phyloP scores from a whole-genome alignment of 2,113 vertebrate genomes.

The Glaucomys volans region DNA sequence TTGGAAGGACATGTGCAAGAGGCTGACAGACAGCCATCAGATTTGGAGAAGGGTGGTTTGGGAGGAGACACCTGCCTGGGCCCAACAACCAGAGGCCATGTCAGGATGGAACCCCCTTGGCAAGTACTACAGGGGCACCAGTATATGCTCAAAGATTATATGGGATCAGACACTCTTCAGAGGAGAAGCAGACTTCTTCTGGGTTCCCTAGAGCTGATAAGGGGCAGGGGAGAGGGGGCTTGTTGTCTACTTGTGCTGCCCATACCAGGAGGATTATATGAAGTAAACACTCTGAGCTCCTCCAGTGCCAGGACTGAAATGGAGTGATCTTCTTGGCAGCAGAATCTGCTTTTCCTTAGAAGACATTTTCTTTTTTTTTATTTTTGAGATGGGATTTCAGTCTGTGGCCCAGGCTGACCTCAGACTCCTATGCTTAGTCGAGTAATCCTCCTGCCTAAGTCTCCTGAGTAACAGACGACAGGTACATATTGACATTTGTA shows the following conservation, averaged over 20 bases:
- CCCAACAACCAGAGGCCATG: background rate
- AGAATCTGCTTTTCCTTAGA: background rate
- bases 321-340: background rate
- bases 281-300: background rate
- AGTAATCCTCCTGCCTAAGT: background rate
- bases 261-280: fast-evolving
- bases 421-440: background rate
- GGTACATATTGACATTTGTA: background rate
- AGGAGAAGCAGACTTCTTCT: background rate
- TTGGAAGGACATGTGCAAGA: background rate
- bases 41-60: background rate
- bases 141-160: background rate
- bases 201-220: background rate
- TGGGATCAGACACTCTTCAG: background rate
- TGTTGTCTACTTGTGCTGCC: fast-evolving
- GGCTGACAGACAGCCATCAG: background rate
- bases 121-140: background rate
- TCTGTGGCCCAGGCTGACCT: background rate
- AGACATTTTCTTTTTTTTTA: background rate
- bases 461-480: background rate
- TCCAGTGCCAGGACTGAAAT: background rate
- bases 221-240: fast-evolving
- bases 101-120: background rate
- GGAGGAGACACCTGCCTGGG: background rate
- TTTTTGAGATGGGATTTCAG: background rate